Evolutionary conservation across 2,888 invertebrate species (phyloP).

Genomic region (Sisyra nigra): DNA sequence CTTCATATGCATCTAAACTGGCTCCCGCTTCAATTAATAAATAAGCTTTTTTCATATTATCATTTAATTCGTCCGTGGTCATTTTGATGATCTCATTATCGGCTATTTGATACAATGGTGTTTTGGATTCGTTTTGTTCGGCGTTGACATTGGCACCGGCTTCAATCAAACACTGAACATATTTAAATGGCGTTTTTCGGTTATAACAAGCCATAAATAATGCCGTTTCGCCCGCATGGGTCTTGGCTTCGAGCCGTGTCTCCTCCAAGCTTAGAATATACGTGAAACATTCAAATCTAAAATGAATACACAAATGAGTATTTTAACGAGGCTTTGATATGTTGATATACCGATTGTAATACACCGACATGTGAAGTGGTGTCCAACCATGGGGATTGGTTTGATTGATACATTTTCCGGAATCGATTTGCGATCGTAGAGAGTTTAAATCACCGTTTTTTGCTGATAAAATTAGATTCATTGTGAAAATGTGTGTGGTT

Average conservation of each 20-base stretch:
- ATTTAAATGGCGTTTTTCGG: neutral
- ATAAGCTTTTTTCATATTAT: conserved; percentile 5
- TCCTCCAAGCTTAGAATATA: conserved; percentile 7
- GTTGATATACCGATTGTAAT: conserved; percentile 1
- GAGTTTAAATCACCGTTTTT: conserved; percentile 3
- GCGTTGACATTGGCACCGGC: conserved; percentile 9
- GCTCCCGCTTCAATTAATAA: conserved; percentile 3
- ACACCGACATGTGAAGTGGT: conserved; percentile 1
- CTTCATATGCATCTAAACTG: conserved; percentile 1
- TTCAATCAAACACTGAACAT: conserved; percentile 5
- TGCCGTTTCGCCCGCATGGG: conserved; percentile 8
- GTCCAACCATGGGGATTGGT: conserved; percentile 4
- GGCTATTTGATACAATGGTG: conserved; percentile 9
- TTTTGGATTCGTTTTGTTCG: conserved; percentile 7
- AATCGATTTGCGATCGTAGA: neutral
- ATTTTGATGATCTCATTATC: conserved; percentile 1
- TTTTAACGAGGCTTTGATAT: neutral
- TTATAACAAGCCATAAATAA: conserved; percentile 8
- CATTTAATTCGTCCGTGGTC: neutral
- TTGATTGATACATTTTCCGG: conserved; percentile 5
- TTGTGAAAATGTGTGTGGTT: no score
- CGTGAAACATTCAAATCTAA: conserved; percentile 8
- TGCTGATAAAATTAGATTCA: neutral
- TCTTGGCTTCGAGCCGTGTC: conserved; percentile 6
- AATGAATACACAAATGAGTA: neutral